phyloP scores from a whole-genome alignment of 2,888 invertebrate genomes.

The Caenorhabditis japonica region DNA sequence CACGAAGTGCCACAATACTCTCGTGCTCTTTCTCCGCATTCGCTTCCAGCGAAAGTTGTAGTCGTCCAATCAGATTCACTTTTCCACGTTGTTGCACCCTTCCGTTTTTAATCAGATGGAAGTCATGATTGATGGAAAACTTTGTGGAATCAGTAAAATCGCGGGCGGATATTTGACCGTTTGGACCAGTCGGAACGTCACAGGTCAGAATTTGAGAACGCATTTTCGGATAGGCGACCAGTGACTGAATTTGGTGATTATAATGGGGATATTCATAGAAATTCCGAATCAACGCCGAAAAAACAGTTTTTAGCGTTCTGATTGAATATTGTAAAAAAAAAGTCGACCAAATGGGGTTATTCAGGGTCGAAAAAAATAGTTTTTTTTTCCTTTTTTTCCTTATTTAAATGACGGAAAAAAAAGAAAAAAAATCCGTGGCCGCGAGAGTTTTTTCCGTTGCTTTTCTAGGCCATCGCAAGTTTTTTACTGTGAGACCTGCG shows the following conservation, averaged over 20 bases:
- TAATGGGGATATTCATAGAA: no score
- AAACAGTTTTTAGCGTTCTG: no score
- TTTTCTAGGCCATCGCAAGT: no score
- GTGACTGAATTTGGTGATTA: conserved; percentile 82
- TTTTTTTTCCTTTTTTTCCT: no score
- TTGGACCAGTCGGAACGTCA: conserved; percentile 81
- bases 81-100: conserved; percentile 94
- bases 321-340: no score
- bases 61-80: conserved; percentile 93
- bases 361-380: no score
- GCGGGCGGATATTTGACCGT: conserved; percentile 82
- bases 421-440: no score
- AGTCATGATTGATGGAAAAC: conserved; percentile 98
- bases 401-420: no score
- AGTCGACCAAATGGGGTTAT: no score
- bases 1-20: conserved; percentile 95
- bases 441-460: no score
- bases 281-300: no score
- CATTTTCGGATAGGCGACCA: conserved; percentile 94
- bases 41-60: conserved; percentile 82
- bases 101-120: conserved; percentile 84
- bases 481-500: no score
- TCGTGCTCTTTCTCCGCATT: conserved; percentile 87
- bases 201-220: conserved; percentile 92
- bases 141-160: conserved; percentile 88